Evolutionary conservation across 2,113 vertebrate species (phyloP).

Genomic region (Petaurus breviceps): DNA sequence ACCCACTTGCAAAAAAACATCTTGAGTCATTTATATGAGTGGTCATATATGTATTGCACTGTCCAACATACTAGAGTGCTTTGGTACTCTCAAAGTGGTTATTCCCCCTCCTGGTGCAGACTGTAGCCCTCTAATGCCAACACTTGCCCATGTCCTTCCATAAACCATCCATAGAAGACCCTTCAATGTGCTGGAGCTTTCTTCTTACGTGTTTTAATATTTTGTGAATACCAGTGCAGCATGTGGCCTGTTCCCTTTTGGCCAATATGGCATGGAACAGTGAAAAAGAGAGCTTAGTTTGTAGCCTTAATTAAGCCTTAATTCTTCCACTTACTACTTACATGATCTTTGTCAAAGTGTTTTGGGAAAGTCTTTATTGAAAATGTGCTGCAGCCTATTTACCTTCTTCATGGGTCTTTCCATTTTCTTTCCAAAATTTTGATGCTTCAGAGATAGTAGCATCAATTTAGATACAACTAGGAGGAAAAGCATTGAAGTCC

Average conservation of each 20-base stretch:
- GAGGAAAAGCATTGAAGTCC: neutral
- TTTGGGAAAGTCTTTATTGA: neutral
- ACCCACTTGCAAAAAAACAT: neutral
- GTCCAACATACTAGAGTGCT: neutral
- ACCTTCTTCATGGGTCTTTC: neutral
- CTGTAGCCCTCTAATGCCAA: neutral
- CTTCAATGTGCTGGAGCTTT: neutral
- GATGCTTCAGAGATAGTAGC: neutral
- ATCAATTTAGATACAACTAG: neutral
- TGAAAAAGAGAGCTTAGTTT: neutral
- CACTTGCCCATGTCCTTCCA: neutral
- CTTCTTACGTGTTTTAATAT: neutral
- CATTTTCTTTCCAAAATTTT: neutral
- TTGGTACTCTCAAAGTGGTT: neutral
- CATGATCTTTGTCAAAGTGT: neutral
- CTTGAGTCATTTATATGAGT: neutral
- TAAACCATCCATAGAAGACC: neutral
- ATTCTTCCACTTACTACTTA: neutral
- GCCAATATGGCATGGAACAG: neutral
- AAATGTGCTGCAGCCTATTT: neutral
- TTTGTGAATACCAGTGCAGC: neutral
- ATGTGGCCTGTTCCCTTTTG: neutral
- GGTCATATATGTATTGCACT: neutral
- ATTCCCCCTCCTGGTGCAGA: neutral
- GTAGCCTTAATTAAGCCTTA: neutral